Conservation (phyloP, 1,140 invertebrate genomes). For the Zeugodacus cucurbitae region DNA sequence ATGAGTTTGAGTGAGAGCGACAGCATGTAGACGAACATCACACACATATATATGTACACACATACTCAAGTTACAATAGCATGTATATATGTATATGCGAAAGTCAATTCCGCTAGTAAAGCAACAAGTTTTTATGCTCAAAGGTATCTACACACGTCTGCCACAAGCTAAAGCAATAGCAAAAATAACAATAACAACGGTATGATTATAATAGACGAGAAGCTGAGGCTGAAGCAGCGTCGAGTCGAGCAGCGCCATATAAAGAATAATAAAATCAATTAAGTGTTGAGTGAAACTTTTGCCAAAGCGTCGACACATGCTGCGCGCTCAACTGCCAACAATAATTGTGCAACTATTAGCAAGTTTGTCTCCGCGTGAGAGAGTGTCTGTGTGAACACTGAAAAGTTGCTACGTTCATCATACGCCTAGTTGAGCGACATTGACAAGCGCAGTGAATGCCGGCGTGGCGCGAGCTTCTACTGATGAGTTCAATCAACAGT, state of each 20-base stretch:
- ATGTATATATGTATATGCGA: too few species aligned
- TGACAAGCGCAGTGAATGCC: not conserved
- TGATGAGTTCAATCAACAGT: slow-evolving; percentile 38
- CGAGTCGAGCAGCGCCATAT: not conserved
- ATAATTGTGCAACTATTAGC: slow-evolving; percentile 32
- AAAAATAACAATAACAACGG: not conserved
- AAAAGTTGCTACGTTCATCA: slow-evolving; percentile 11
- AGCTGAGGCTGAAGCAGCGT: not conserved
- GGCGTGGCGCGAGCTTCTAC: not conserved
- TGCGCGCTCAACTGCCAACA: not conserved
- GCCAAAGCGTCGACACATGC: not conserved
- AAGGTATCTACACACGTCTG: not conserved
- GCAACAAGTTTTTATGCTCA: not conserved
- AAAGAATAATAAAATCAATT: slow-evolving; percentile 33
- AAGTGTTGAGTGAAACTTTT: slow-evolving; percentile 17
- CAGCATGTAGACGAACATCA: not conserved
- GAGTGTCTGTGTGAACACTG: not conserved
- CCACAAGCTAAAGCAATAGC: not conserved
- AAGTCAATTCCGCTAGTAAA: not conserved
- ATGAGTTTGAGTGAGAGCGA: not conserved
- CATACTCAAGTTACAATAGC: not conserved
- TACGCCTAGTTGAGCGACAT: slow-evolving; percentile 26
- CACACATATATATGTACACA: not conserved
- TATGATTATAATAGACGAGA: not conserved
- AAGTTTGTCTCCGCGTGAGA: not conserved